These are phyloP conservation scores for Garrulus glandarius DNA, from an alignment of 2,797 vertebrate species.

Conservation along the genomic window DNA sequence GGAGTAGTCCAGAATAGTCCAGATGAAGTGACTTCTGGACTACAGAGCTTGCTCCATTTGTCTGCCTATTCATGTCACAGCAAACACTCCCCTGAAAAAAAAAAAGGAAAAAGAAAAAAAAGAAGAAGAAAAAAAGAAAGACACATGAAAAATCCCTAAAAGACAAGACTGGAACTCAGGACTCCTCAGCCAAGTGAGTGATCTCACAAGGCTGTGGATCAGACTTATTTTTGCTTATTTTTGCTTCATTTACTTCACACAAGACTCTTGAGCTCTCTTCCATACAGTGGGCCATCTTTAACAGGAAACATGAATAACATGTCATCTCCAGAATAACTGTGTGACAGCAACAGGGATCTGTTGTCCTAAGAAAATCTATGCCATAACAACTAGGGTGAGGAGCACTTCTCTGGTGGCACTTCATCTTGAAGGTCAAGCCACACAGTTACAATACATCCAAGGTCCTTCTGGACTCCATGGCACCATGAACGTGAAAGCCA, in stretches of 20 bases:
- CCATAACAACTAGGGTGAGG: not conserved
- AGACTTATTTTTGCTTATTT: slow-evolving; percentile 20
- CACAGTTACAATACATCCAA: not conserved
- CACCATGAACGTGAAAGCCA: not conserved
- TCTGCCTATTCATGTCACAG: not conserved
- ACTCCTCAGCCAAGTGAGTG: not conserved
- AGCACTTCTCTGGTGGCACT: not conserved
- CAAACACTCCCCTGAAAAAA: not conserved
- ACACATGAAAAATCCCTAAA: not conserved
- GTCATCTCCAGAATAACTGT: not conserved
- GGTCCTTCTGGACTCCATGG: not conserved
- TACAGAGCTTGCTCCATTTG: not conserved
- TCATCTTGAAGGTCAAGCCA: not conserved
- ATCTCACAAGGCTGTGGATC: not conserved
- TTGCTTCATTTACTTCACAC: not conserved
- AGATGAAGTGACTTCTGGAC: not conserved
- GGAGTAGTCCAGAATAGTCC: not conserved
- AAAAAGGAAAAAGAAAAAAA: not conserved
- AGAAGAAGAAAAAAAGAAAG: not conserved
- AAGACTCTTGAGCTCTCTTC: slow-evolving; percentile 4
- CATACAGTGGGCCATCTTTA: not conserved
- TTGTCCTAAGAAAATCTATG: not conserved
- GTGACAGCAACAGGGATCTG: not conserved
- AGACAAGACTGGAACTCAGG: not conserved
- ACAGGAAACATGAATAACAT: not conserved